phyloP scores from a whole-genome alignment of 2,113 vertebrate genomes.

The Phyllopteryx taeniolatus region DNA sequence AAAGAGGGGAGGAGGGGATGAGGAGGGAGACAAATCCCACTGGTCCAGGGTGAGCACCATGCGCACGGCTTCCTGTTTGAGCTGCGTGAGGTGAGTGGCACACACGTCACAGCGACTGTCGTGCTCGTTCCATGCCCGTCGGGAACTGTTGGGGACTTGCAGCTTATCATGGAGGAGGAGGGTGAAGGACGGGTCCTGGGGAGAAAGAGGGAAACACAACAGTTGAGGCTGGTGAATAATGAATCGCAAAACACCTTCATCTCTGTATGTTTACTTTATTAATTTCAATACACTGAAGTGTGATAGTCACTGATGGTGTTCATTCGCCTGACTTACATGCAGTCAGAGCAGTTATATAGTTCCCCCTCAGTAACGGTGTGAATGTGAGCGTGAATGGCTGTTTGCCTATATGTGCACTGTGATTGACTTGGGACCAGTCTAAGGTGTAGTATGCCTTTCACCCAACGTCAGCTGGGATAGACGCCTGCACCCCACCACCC shows the following conservation, averaged over 20 bases:
- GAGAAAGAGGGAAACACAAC: conserved; percentile 31
- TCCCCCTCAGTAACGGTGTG: neutral
- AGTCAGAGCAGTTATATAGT: neutral
- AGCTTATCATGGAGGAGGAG: conserved; percentile 92
- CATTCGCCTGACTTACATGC: neutral
- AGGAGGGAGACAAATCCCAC: conserved; percentile 81
- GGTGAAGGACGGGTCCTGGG: conserved; percentile 89
- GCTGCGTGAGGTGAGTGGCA: conserved; percentile 88
- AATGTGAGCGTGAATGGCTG: neutral
- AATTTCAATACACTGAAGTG: neutral
- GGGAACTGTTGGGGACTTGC: conserved; percentile 89
- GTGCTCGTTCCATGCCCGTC: conserved; percentile 91
- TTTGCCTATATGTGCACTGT: too few species aligned
- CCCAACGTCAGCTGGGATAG: neutral
- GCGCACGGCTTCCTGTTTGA: conserved; percentile 96
- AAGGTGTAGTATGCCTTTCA: neutral
- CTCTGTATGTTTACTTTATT: neutral
- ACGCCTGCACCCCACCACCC: neutral
- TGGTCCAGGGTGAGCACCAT: conserved; percentile 90
- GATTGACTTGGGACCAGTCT: too few species aligned
- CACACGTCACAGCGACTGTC: conserved; percentile 95
- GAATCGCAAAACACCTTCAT: neutral
- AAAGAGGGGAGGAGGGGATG: conserved; percentile 79
- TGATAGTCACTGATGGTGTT: neutral
- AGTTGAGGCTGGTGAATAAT: conserved; percentile 14